phyloP scores from a whole-genome alignment of 2,888 invertebrate species.

The Dasypogon diadema region DNA sequence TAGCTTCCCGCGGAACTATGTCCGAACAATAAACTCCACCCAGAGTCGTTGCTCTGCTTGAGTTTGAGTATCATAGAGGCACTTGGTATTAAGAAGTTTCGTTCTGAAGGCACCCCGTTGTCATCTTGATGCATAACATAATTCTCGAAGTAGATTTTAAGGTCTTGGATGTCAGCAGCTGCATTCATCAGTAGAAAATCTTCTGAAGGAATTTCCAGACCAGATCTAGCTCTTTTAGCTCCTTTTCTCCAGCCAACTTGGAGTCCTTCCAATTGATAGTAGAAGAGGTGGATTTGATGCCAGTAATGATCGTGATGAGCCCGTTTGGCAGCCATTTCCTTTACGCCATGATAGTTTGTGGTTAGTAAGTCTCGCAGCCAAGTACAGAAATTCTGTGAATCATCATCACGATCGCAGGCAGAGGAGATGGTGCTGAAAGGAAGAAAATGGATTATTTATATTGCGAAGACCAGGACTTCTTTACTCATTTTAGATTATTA shows the following conservation, averaged over 20 bases:
- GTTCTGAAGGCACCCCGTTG: slow-evolving; percentile 69
- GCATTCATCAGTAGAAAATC: slow-evolving; percentile 83
- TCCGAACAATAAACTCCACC: slow-evolving; percentile 76
- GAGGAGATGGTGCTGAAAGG: slow-evolving; percentile 65
- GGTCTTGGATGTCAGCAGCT: slow-evolving; percentile 79
- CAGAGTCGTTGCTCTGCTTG: slow-evolving; percentile 30
- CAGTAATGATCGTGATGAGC: slow-evolving; percentile 75
- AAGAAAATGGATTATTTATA: background rate
- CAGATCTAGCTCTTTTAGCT: slow-evolving; percentile 74
- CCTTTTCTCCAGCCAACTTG: slow-evolving; percentile 81
- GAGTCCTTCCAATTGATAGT: slow-evolving; percentile 83
- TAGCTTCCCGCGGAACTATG: slow-evolving; percentile 88
- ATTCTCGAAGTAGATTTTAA: slow-evolving; percentile 67
- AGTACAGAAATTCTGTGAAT: slow-evolving; percentile 65
- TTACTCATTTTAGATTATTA: too few relatives aligned
- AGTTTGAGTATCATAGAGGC: slow-evolving; percentile 65
- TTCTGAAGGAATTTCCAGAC: slow-evolving; percentile 73
- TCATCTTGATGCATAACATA: slow-evolving; percentile 67
- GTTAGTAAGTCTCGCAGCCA: slow-evolving; percentile 71
- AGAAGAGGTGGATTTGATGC: slow-evolving; percentile 86
- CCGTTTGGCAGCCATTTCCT: slow-evolving; percentile 76
- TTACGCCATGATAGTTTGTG: slow-evolving; percentile 76
- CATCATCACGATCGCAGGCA: slow-evolving; percentile 66
- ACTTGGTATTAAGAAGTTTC: slow-evolving; percentile 61
- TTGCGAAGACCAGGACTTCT: too few relatives aligned